Percentiles rank a stretch among this genome's conserved stretches.
Conservation (phyloP, 2,797 vertebrate genomes). For the Alosa sapidissima region DNA sequence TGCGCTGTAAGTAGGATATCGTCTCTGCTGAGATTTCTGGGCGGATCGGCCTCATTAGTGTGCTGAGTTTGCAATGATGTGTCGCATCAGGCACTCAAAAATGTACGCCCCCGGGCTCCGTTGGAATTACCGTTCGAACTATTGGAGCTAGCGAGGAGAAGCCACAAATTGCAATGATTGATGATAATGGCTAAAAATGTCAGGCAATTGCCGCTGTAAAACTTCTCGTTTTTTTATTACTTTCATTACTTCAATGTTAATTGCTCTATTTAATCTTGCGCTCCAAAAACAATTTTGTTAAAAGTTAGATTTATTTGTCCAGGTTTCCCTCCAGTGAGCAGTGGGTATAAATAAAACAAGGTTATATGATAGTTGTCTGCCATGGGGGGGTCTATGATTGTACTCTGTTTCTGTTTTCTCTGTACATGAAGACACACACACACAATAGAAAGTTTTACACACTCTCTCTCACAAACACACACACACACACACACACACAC, state of each 20-base stretch:
- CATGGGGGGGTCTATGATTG: background rate
- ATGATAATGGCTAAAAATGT: conserved; percentile 39
- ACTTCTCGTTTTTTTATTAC: conserved; percentile 21
- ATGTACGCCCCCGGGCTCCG: background rate
- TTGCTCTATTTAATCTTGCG: conserved; percentile 25
- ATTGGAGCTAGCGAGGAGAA: conserved; percentile 45
- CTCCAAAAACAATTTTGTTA: background rate
- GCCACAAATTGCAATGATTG: conserved; percentile 42
- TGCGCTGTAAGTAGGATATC: background rate
- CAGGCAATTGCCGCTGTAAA: conserved; percentile 29
- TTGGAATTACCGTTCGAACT: conserved; percentile 22
- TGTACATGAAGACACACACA: background rate
- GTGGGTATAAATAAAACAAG: background rate
- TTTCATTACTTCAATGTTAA: conserved; percentile 36
- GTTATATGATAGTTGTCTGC: background rate
- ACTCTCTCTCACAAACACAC: background rate
- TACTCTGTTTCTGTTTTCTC: background rate
- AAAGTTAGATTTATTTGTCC: background rate
- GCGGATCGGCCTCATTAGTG: background rate
- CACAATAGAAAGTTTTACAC: background rate
- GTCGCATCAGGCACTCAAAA: conserved; percentile 18
- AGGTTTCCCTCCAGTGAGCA: background rate
- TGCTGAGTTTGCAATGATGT: background rate
- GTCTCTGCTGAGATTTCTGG: background rate
- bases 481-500: background rate